Evolutionary conservation across 1,140 invertebrate species (phyloP), one percentile per base, ranked within the genome.

Genomic region (Charaxes varanes): DNA sequence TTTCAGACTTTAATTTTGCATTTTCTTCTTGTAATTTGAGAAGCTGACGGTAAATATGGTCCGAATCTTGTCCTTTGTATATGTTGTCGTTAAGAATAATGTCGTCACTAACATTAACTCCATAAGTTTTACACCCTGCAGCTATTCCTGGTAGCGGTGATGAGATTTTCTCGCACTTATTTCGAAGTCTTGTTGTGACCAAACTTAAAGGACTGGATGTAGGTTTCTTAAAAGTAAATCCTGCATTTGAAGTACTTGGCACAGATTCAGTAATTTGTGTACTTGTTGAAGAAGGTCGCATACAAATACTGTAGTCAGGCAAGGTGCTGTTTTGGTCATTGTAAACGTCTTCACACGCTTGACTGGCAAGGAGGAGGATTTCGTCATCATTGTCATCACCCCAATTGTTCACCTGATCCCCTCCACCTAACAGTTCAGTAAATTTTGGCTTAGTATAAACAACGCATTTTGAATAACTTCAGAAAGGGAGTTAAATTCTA

Each of bases 381-480:
- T 84, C 73, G 37, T 84, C 80, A 32, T 84, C 78, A 48, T 67
- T 64, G 19, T 82, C 80, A 33, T 84, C 72, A 2, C 67, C 76
- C 80, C 80, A 84, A 22, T 35, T 64, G 33, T 76, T 55, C n/a
- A 28, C 40, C 35, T 62, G 49, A 14, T 54, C 45, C 11, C 32
- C 21, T 26, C 53, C 65, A n/a, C n/a, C n/a, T n/a, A n/a, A n/a
- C n/a, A n/a, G n/a, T n/a, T n/a, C n/a, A n/a, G n/a, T n/a, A n/a
- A n/a, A n/a, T n/a, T n/a, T n/a, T n/a, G n/a, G n/a, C n/a, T n/a
- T n/a, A n/a, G n/a, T n/a, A n/a, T n/a, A n/a, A n/a, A n/a, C n/a
- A n/a, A n/a, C n/a, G n/a, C n/a, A n/a, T n/a, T n/a, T n/a, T n/a
- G n/a, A n/a, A n/a, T n/a, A n/a, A n/a, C n/a, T n/a, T n/a, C n/a